Base-by-base conservation (phyloP, 2,113 vertebrate genomes). In the Prietella phreatophila region DNA sequence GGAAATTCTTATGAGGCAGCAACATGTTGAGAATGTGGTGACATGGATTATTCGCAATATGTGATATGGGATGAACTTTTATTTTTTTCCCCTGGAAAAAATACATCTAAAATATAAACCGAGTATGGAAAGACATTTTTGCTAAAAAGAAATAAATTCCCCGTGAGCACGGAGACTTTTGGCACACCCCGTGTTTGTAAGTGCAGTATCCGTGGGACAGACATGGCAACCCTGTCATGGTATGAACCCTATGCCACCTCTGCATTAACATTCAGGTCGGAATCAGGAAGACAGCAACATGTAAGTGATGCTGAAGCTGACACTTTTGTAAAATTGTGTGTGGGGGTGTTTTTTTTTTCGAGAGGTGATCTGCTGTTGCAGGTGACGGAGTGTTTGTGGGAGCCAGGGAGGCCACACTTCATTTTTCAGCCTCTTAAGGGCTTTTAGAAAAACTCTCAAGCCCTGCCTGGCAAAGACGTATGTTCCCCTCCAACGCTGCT, bases 381-480 rank as follows among this genome's bases (percentile, higher is more conserved):
- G 82, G 67, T 73, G 78, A 83, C 87, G 36, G 78, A 85, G 69
- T 83, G 87, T 39, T 65, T 88, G 75, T 82, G 67, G 87, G 39
- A 81, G 85, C 36, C 63, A 10, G 22, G 25, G 30, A 78, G 67
- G 82, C 58, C 56, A n/a, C 85, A 79, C 60, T 79, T 91, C 83
- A 89, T 87, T 87, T 76, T 86, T 88, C 83, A 86, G 63, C 85
- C n/a, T 87, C 83, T 90, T 78, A 85, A 83, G 79, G 67, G 86
- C 78, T 83, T 85, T 86, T 86, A 82, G 60, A 88, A 79, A 83
- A 83, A 88, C 80, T 78, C 60, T 82, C 76, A 39, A 76, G 36
- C 58, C 50, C 69, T 69, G 60, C 27, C 65, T 86, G 86, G 83
- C 30, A 19, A 47, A 11, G 47, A 20, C 27, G 83, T 79, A 82